Percentiles rank a stretch among this genome's conserved stretches.
Conservation (phyloP, 2,888 invertebrate species). For the Strigamia maritima region DNA sequence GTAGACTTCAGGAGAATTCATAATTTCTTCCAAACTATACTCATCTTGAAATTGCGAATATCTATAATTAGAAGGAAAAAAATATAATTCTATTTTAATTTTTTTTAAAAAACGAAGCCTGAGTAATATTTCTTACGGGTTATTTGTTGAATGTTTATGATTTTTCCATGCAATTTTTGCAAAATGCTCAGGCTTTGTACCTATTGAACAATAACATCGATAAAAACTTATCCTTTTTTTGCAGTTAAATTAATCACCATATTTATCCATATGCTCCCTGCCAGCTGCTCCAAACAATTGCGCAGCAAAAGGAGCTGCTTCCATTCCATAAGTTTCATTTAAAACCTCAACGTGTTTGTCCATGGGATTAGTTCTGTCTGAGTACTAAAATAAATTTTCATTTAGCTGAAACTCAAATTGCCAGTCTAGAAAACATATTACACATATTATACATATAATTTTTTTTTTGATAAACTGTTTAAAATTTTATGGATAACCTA, state of each 20-base stretch:
- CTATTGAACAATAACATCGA: slow-evolving; percentile 44
- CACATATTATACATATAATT: too few species aligned
- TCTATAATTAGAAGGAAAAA: slow-evolving; percentile 51
- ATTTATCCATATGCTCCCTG: slow-evolving; percentile 91
- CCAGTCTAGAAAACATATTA: too few species aligned
- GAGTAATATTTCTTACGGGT: slow-evolving; percentile 65
- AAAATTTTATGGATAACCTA: too few species aligned
- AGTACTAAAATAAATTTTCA: slow-evolving; percentile 56
- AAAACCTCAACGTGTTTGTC: slow-evolving; percentile 82
- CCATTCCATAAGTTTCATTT: slow-evolving; percentile 76
- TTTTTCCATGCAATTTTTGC: slow-evolving; percentile 98
- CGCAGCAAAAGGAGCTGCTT: slow-evolving; percentile 80
- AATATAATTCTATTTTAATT: not conserved
- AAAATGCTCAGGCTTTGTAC: slow-evolving; percentile 86
- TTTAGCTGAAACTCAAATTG: not conserved
- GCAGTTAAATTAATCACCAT: slow-evolving; percentile 59
- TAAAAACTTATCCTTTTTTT: not conserved
- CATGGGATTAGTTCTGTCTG: slow-evolving; percentile 82
- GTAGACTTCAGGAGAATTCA: slow-evolving; percentile 80
- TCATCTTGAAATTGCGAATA: slow-evolving; percentile 91
- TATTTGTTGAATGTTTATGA: slow-evolving; percentile 92
- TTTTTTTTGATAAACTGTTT: too few species aligned
- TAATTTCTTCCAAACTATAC: slow-evolving; percentile 85
- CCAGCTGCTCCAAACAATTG: slow-evolving; percentile 97
- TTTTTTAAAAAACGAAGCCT: too few species aligned